Evolutionary conservation across 2,888 invertebrate species (phyloP), one percentile per base, ranked within the genome.

Genomic region (Plusia festucae): DNA sequence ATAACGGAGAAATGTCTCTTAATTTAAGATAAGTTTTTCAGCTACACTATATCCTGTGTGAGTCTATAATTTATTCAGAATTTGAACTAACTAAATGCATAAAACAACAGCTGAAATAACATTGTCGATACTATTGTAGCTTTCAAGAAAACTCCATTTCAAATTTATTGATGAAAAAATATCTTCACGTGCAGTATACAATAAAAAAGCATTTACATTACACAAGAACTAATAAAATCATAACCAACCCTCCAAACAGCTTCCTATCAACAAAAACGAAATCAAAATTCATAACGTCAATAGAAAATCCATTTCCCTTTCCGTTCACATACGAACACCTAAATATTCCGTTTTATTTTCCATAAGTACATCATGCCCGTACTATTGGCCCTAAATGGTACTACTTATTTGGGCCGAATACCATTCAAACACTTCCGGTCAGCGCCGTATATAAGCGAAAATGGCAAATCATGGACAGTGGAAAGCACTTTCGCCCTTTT

Each of bases 371-470:
- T 58, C 44, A 16, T 54, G 52, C 32, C 54, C 62, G 27, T 44
- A 52, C 52, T 69, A 63, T 65, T 65, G 69, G 49, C 65, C 40
- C 59, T 15, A 63, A 79, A 81, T 71, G 68, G 76, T 57, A 60
- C 65, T 65, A 82, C 77, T 65, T 60, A 82, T 78, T 65, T 60
- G 59, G 55, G 73, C 60, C 69, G 57, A 76, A 74, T 70, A 78
- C 76, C 79, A 73, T 77, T 71, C 40, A 53, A 58, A 68, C 70
- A 76, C 70, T 81, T 81, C 79, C 82, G 85, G 78, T 73, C 75
- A 76, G 65, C 30, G 73, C 67, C 76, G 82, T 83, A 78, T 73
- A 67, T 57, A 58, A 60, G 32, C 54, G 57, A 63, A 57, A 76
- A 78, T 67, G 62, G 67, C 70, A 71, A 81, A 80, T 74, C 65